phyloP scores from a whole-genome alignment of 2,888 invertebrate genomes.

The Metopia argyrocephala region DNA sequence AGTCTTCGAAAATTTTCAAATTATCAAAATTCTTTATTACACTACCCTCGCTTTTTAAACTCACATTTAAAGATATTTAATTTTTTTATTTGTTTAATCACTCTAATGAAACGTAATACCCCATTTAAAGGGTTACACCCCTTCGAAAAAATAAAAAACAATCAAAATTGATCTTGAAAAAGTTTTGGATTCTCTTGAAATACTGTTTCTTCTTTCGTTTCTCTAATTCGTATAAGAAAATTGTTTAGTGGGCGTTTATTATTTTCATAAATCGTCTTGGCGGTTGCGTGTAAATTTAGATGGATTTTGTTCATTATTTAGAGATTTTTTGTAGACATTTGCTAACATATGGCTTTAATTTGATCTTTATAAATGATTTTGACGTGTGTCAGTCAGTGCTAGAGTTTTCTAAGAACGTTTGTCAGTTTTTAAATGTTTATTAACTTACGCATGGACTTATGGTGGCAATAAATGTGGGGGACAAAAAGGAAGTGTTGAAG shows the following conservation, averaged over 20 bases:
- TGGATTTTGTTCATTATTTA: neutral
- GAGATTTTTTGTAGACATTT: neutral
- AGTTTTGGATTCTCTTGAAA: neutral
- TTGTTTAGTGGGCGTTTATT: conserved; percentile 32
- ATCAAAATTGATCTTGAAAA: conserved; percentile 40
- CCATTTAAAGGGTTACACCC: conserved; percentile 36
- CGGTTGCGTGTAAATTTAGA: conserved; percentile 37
- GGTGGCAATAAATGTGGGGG: neutral
- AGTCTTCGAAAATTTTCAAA: neutral
- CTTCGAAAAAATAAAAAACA: neutral
- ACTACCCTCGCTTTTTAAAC: conserved; percentile 14
- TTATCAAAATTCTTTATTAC: neutral
- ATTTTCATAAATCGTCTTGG: neutral
- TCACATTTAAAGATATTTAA: conserved; percentile 24
- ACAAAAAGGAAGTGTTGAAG: conserved; percentile 2
- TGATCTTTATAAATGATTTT: conserved; percentile 67
- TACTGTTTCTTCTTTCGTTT: neutral
- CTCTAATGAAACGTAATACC: conserved; percentile 45
- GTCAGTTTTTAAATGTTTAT: conserved; percentile 41
- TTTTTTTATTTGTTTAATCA: conserved; percentile 52
- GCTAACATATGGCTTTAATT: conserved; percentile 72
- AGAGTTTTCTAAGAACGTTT: no score
- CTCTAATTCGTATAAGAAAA: neutral
- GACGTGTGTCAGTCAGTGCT: conserved; percentile 71
- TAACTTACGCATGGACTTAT: conserved; percentile 18